Evolutionary conservation across 1,140 invertebrate genomes (phyloP), one percentile per base, ranked within the genome.

Genomic region (Drosophila baimaii): DNA sequence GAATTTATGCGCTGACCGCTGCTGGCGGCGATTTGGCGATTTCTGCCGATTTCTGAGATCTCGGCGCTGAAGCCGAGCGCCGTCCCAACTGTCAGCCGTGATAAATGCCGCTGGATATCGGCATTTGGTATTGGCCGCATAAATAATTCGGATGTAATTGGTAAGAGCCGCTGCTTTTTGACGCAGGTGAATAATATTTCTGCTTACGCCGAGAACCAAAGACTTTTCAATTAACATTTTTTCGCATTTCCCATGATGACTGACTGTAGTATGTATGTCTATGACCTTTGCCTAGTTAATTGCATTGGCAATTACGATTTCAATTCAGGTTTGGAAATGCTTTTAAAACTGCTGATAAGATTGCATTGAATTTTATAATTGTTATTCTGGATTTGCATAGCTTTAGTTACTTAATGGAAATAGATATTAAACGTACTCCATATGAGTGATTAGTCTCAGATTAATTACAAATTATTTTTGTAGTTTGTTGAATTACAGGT

Each of bases 81-180:
- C 73, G 73, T 78, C 82, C 72, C 77, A 77, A 52, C 83, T 86
- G 82, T 88, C 82, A 79, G 79, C 57, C 58, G 44, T 71, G 76
- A 78, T 77, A 78, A 78, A 78, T 77, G 74, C 74, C 64, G 51
- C 56, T 77, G 47, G 72, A 86, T 58, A 64, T 75, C 37, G 63
- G 51, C 52, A 69, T 58, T 71, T 64, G 59, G 65, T 69, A 33
- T 69, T 66, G 62, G 65, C 46, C 69, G 79, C 78, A 88, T 88
- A 88, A 86, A 86, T 86, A 71, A 77, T 62, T 77, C 74, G 47
- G 74, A 77, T 77, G 74, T 77, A 77, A 77, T 70, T 77, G 73
- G 44, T 54, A 71, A 70, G 56, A 58, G 66, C 43, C 51, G 41
- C 41, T 57, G 68, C n/a, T n/a, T 71, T 47, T 58, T 37, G 51